These are phyloP conservation scores for Hemiprocne comata DNA, from an alignment of 2,113 vertebrate species.

Conservation along the genomic window DNA sequence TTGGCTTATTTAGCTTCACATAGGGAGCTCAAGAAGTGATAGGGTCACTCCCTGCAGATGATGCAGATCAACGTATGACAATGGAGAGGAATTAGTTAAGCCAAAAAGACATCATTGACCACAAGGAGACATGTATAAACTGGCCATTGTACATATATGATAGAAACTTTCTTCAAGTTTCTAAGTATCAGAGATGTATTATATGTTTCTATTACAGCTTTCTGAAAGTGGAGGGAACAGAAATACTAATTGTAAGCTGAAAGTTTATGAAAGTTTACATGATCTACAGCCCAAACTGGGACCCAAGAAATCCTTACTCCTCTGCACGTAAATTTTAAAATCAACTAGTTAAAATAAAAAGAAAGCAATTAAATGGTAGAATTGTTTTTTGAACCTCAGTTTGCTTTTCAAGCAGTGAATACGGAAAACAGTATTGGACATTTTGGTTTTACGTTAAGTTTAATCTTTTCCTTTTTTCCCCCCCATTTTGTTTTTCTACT, in stretches of 20 bases:
- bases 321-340: not conserved
- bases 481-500: not conserved
- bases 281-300: not conserved
- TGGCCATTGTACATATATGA: not conserved
- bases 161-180: not conserved
- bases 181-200: not conserved
- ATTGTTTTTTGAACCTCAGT: not conserved
- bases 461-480: not conserved
- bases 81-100: not conserved
- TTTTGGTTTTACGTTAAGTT: not conserved
- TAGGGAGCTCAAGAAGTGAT: not conserved
- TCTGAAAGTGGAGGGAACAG: not conserved
- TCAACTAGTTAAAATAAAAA: not conserved
- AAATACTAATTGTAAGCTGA: not conserved
- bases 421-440: not conserved
- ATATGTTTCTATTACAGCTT: not conserved
- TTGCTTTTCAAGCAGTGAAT: not conserved
- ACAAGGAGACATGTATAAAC: not conserved
- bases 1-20: not conserved
- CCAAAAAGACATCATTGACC: not conserved
- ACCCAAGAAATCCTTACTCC: not conserved
- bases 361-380: not conserved
- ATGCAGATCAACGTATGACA: not conserved
- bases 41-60: rapidly evolving
- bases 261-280: not conserved